Conservation (phyloP, 2,888 invertebrate species). For the Diplazon laetatorius region DNA sequence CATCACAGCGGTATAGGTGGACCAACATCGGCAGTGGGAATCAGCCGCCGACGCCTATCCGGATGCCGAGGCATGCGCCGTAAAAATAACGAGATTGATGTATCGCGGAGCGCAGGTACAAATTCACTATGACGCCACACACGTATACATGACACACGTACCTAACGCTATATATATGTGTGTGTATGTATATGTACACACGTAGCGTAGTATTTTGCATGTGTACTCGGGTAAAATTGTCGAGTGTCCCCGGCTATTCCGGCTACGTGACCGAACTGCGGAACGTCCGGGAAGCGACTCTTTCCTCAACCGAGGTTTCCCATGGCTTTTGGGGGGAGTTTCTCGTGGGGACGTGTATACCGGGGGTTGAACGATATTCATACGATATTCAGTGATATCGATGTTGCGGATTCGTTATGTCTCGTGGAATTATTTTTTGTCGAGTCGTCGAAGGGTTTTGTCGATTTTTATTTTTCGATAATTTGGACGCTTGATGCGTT, state of each 20-base stretch:
- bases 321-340: too few species aligned
- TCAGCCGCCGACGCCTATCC: slow-evolving; percentile 74
- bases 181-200: too few species aligned
- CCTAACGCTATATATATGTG: not conserved
- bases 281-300: not conserved
- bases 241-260: slow-evolving; percentile 3
- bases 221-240: not conserved
- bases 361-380: too few species aligned
- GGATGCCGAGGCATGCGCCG: slow-evolving; percentile 81
- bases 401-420: not conserved
- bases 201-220: slow-evolving; percentile 34
- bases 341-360: too few species aligned
- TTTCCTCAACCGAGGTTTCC: too few species aligned
- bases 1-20: too few species aligned
- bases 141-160: slow-evolving; percentile 68
- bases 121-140: slow-evolving; percentile 56
- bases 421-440: not conserved
- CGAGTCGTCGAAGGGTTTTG: too few species aligned
- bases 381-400: not conserved
- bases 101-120: slow-evolving; percentile 81
- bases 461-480: too few species aligned
- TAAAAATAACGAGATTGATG: slow-evolving; percentile 80
- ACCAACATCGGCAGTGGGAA: slow-evolving; percentile 42
- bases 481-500: too few species aligned
- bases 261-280: slow-evolving; percentile 22